These are phyloP conservation scores for Nycteola revayana DNA, from an alignment of 2,888 invertebrate genomes.

Conservation along the genomic window DNA sequence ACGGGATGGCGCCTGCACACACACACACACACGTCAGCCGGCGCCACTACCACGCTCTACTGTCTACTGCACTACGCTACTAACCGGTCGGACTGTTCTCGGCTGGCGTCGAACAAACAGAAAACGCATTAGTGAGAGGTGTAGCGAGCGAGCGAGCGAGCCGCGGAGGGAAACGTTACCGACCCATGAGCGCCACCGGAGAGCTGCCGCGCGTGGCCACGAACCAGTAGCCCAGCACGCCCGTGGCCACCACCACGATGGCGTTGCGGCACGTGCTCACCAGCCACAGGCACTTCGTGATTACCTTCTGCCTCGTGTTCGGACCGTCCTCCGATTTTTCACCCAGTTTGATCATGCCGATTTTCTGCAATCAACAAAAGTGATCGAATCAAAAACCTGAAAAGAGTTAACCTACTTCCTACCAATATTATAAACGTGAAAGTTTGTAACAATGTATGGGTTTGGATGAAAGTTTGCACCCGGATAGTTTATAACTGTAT, in stretches of 20 bases:
- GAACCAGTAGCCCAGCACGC: conserved; percentile 86
- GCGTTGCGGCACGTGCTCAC: conserved; percentile 92
- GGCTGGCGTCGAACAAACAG: conserved; percentile 54
- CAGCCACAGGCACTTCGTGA: conserved; percentile 88
- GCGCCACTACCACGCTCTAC: not conserved
- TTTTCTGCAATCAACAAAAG: conserved; percentile 70
- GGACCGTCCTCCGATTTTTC: conserved; percentile 74
- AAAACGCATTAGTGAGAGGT: conserved; percentile 24
- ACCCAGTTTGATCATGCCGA: conserved; percentile 85
- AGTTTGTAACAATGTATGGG: too few species aligned
- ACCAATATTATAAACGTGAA: too few species aligned
- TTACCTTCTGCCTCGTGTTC: conserved; percentile 78
- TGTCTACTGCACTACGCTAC: conserved; percentile 42
- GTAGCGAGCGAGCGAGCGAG: not conserved
- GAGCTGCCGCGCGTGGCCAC: conserved; percentile 67
- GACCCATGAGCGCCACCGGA: conserved; percentile 88
- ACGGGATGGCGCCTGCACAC: conserved; percentile 84
- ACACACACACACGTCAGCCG: not conserved
- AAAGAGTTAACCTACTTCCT: too few species aligned
- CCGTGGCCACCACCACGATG: conserved; percentile 89
- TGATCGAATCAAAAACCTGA: too few species aligned
- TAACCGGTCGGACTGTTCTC: conserved; percentile 62
- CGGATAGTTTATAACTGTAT: too few species aligned
- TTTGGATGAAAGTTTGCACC: too few species aligned
- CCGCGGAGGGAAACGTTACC: not conserved